Conservation (phyloP, 2,797 vertebrate species). For the Neomorphus geoffroyi region DNA sequence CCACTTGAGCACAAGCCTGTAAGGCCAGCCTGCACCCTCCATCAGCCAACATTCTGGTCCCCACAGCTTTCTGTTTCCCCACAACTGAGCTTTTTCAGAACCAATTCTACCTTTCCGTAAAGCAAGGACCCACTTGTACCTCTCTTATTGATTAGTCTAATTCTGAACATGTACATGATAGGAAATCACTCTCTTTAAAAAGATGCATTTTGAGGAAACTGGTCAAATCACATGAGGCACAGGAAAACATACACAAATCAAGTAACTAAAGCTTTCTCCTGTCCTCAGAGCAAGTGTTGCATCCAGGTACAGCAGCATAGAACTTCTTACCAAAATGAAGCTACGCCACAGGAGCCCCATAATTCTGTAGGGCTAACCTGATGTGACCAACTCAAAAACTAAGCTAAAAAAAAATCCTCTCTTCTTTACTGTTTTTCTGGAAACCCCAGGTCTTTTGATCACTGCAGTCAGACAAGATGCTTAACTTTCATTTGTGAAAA, state of each 20-base stretch:
- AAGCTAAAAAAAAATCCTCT: background rate
- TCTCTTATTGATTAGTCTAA: background rate
- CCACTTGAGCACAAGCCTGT: background rate
- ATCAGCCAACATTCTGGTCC: background rate
- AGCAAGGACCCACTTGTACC: background rate
- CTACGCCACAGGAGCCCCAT: background rate
- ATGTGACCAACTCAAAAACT: background rate
- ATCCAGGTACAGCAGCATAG: background rate
- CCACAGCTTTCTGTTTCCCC: background rate
- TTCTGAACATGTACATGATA: background rate
- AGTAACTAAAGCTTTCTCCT: background rate
- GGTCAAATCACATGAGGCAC: background rate
- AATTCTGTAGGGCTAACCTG: background rate
- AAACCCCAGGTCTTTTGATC: background rate
- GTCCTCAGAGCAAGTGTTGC: background rate
- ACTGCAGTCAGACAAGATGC: background rate
- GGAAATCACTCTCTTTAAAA: background rate
- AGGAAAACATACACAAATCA: background rate
- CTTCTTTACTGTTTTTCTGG: background rate
- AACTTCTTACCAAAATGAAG: background rate
- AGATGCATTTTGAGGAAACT: background rate
- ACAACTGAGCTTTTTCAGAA: background rate
- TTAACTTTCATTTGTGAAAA: background rate
- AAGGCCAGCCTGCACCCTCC: background rate
- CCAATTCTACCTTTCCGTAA: background rate